These are phyloP conservation scores for Elachura formosa DNA, from an alignment of 2,113 vertebrate genomes.

Conservation along the genomic window DNA sequence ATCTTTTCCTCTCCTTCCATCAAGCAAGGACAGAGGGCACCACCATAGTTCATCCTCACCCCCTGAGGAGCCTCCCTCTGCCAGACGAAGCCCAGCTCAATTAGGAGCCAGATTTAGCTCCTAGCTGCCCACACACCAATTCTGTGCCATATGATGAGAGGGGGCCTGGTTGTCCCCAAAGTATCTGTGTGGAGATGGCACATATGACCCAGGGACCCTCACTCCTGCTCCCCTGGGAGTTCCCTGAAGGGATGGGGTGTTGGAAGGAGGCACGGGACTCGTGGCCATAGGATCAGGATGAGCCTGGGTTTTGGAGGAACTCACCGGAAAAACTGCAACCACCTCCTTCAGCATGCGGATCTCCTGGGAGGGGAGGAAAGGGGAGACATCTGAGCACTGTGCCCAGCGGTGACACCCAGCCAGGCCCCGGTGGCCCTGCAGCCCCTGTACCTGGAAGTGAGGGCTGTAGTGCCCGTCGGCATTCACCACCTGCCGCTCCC, in stretches of 20 bases:
- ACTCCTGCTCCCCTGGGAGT: not conserved
- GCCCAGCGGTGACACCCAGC: not conserved
- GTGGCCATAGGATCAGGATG: accelerated
- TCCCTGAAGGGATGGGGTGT: not conserved
- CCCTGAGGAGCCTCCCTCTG: not conserved
- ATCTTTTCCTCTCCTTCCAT: not conserved
- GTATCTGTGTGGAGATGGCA: not conserved
- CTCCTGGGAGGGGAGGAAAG: conserved; percentile 68
- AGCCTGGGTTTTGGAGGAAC: not conserved
- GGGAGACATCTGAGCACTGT: not conserved
- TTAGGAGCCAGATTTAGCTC: not conserved
- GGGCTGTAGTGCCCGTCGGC: conserved; percentile 92
- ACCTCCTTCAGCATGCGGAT: conserved; percentile 87
- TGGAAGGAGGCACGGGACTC: not conserved
- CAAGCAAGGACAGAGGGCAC: not conserved
- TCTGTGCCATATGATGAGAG: not conserved
- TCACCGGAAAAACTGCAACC: conserved; percentile 82
- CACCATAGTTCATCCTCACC: not conserved
- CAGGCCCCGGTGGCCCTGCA: accelerated
- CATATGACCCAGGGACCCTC: not conserved
- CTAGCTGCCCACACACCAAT: not conserved
- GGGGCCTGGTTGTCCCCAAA: accelerated
- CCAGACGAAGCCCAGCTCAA: not conserved
- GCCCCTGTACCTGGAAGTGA: conserved; percentile 88
- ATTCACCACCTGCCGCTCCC: conserved; percentile 80